Base-by-base conservation (phyloP, 1,140 invertebrate species). In the Apis laboriosa region DNA sequence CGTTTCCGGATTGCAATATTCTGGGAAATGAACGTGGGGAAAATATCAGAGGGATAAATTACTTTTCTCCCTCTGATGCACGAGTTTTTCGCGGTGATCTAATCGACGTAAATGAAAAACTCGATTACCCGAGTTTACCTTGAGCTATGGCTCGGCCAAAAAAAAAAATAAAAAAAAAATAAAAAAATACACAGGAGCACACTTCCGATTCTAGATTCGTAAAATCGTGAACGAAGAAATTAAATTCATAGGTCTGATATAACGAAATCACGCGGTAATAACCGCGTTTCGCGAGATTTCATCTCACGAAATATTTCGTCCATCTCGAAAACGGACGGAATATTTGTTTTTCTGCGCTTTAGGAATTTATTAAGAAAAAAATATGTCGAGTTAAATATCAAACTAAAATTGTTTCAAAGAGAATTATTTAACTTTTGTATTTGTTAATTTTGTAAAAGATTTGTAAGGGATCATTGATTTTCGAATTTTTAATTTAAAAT, bases 21-120 rank as follows among this genome's bases (percentile, higher is more conserved):
- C 55, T 9, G 11, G 34, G 34, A 17, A 55, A 67, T 28, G 28
- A 28, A 58, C 43, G 1, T 21, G 21, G 9, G 34, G 13, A 43
- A 71, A 71, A 78, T 51, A 51, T 78, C 34, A 0, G 9, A 19
- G 7, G 24, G 34, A 78, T 60, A 28, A 70, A 78, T 78, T 70
- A 78, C 55, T 70, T 43, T 78, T 70, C 24, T 58, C 64, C 58
- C 24, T 58, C 64, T 53, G 64, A 67, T 1, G 3, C 1, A 1
- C 64, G 76, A 78, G 53, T 28, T 77, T 77, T 68, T 68, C 76
- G 64, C 28, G 21, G 17, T 55, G 55, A 51, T 78, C 68, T 71
- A 78, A 78, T 71, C 66, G 66, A 28, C 53, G 53, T 60, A 28
- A 71, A 78, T 53, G 76, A 68, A 70, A 77, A 77, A 70, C 76